A percentile compares a stretch with the other conserved stretches of the same genome.
Evolutionary conservation across 2,113 vertebrate genomes (phyloP).

Genomic region (Recurvirostra avosetta): DNA sequence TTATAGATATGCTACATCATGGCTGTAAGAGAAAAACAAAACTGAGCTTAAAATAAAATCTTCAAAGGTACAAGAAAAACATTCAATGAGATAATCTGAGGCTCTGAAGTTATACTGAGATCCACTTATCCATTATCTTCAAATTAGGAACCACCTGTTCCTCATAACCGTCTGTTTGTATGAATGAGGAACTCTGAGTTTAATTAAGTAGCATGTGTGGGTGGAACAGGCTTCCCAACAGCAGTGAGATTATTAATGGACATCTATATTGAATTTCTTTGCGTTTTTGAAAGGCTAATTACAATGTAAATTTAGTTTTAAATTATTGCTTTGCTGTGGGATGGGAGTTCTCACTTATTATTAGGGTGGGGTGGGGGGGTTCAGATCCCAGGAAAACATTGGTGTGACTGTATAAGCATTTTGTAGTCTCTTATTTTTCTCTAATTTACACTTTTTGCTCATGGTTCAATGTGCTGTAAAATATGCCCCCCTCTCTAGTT

Average conservation of each 20-base stretch:
- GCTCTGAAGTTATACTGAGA: constrained; percentile 54
- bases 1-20: not conserved
- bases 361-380: not conserved
- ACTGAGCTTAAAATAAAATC: constrained; percentile 40
- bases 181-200: constrained; percentile 71
- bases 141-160: constrained; percentile 75
- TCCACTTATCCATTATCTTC: constrained; percentile 67
- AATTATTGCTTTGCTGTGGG: constrained; percentile 76
- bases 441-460: not conserved
- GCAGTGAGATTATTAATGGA: constrained; percentile 79
- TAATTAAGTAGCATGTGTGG: constrained; percentile 79
- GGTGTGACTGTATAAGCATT: constrained; percentile 33
- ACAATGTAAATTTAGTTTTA: constrained; percentile 80
- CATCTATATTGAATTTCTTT: constrained; percentile 77
- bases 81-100: constrained; percentile 51
- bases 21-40: constrained; percentile 28
- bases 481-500: not conserved
- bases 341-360: constrained; percentile 72
- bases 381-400: constrained; percentile 40
- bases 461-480: not conserved
- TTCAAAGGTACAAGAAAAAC: constrained; percentile 50
- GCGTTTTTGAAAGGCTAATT: constrained; percentile 81
- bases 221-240: constrained; percentile 72
- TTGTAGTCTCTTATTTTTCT: constrained; percentile 7
- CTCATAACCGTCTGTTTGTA: constrained; percentile 61